Percentiles rank a stretch among this genome's conserved stretches.
Evolutionary conservation across 2,113 vertebrate species (phyloP).

Genomic region (Barnardius zonarius): DNA sequence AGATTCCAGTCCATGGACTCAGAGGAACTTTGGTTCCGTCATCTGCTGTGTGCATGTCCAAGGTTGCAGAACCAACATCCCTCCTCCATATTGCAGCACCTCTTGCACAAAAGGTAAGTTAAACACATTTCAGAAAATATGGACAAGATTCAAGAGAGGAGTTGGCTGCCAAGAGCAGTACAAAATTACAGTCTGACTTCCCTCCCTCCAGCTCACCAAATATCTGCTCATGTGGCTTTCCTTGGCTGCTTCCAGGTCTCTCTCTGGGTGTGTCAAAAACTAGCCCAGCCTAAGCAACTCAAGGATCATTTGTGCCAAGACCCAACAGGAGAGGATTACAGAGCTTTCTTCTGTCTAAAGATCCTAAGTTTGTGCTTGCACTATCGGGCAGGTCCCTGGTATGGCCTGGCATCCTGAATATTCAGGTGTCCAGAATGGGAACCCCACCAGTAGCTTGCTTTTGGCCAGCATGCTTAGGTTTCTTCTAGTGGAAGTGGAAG

Average conservation of each 20-base stretch:
- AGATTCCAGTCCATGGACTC: background rate
- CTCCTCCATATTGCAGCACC: background rate
- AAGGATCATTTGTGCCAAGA: background rate
- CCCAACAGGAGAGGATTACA: background rate
- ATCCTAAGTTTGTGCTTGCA: background rate
- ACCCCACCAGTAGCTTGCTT: background rate
- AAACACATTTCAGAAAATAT: background rate
- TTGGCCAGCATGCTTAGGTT: background rate
- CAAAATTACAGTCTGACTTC: background rate
- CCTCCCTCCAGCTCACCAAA: background rate
- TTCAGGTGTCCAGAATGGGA: background rate
- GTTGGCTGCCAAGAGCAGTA: background rate
- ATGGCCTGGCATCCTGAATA: background rate
- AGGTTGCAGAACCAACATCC: background rate
- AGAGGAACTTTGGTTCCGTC: background rate
- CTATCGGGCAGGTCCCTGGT: background rate
- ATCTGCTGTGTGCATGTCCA: rapidly evolving
- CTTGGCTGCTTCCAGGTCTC: conserved; percentile 15
- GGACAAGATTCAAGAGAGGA: background rate
- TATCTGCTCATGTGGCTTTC: background rate
- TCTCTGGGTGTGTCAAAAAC: background rate
- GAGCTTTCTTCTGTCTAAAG: background rate
- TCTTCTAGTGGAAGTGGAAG: background rate
- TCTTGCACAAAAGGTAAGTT: background rate
- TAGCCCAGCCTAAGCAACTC: background rate